phyloP scores from a whole-genome alignment of 2,888 invertebrate genomes.

The Hirtodrosophila confusa region DNA sequence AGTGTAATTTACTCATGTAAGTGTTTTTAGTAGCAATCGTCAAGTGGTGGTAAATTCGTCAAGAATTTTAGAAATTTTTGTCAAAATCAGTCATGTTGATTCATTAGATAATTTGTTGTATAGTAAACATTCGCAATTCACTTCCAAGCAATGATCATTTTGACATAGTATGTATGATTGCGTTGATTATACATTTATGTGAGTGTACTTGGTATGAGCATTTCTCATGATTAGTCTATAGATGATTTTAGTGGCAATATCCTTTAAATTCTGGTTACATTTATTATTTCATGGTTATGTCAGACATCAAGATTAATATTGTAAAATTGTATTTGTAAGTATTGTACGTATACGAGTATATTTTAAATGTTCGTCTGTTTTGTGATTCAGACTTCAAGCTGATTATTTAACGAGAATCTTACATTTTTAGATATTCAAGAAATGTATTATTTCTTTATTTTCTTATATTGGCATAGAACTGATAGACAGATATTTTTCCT shows the following conservation, averaged over 20 bases:
- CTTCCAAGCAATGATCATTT: not conserved
- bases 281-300: slow-evolving; percentile 19
- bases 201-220: no score
- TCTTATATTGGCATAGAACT: no score
- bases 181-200: no score
- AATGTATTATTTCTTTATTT: no score
- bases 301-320: slow-evolving; percentile 55
- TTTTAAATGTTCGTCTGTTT: not conserved
- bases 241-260: no score
- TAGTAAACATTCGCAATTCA: not conserved
- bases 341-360: no score
- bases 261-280: no score
- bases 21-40: slow-evolving; percentile 5
- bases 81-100: slow-evolving; percentile 27
- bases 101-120: slow-evolving; percentile 1
- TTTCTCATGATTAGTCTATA: no score
- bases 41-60: slow-evolving; percentile 22
- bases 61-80: slow-evolving; percentile 14
- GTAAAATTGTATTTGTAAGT: slow-evolving; percentile 6
- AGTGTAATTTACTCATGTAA: not conserved
- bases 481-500: no score
- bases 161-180: no score
- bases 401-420: no score
- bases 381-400: slow-evolving; percentile 17
- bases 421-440: no score